phyloP scores from a whole-genome alignment of 1,140 invertebrate species.

The Stenopsyche tienmushanensis region DNA sequence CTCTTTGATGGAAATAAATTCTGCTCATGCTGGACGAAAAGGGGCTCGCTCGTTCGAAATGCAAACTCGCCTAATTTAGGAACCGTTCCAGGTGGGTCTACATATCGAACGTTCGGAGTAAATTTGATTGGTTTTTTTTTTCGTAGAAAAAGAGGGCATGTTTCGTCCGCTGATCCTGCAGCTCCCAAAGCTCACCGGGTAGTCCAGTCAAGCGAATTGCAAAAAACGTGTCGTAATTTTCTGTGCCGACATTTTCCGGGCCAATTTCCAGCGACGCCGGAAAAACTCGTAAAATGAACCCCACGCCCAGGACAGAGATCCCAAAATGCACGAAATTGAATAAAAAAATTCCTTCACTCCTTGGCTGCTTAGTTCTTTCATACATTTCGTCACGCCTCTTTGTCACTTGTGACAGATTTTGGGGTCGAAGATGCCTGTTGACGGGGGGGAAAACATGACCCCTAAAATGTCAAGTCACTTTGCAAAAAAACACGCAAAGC shows the following conservation, averaged over 20 bases:
- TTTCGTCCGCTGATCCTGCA: not conserved
- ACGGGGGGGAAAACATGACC: slow-evolving; percentile 2
- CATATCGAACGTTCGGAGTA: not conserved
- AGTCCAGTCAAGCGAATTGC: not conserved
- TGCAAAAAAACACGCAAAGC: not conserved
- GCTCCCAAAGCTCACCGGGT: not conserved
- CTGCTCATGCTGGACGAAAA: too few relatives aligned
- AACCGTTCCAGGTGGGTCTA: too few relatives aligned
- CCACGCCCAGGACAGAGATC: not conserved
- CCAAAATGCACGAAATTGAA: slow-evolving; percentile 6
- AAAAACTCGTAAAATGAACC: slow-evolving; percentile 28
- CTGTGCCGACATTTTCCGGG: slow-evolving; percentile 16
- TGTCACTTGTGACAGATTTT: slow-evolving; percentile 7
- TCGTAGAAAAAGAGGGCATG: not conserved
- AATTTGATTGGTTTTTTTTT: slow-evolving; percentile 7
- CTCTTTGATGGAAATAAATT: too few relatives aligned
- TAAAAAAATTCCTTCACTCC: not conserved
- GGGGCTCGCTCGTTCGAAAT: too few relatives aligned
- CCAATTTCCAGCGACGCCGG: slow-evolving; percentile 23
- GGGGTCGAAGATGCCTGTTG: slow-evolving; percentile 2
- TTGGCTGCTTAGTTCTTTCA: not conserved
- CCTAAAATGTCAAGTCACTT: not conserved
- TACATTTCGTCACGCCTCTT: not conserved
- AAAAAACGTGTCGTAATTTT: slow-evolving; percentile 30
- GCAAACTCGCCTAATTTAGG: too few relatives aligned